A percentile compares a stretch with the other conserved stretches of the same genome.
phyloP scores from a whole-genome alignment of 2,888 invertebrate species.

The Pimpla rufipes region DNA sequence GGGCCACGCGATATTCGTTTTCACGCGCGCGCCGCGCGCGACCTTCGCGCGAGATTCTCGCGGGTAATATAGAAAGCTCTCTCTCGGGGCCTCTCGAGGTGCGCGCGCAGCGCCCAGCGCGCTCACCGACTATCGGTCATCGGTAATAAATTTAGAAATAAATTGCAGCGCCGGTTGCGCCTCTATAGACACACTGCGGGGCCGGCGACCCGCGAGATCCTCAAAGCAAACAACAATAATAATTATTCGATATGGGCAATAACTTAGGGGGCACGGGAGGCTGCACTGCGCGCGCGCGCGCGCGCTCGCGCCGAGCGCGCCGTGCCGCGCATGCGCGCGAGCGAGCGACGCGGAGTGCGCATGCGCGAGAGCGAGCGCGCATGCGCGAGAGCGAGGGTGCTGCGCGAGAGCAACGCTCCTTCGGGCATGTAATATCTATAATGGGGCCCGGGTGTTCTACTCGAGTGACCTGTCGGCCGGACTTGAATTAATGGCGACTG shows the following conservation, averaged over 20 bases:
- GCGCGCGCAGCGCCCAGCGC: conserved; percentile 40
- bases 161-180: conserved; percentile 77
- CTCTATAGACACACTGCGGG: conserved; percentile 48
- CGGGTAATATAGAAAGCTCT: too few relatives aligned
- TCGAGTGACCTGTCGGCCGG: conserved; percentile 84
- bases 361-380: neutral
- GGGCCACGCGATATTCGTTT: conserved; percentile 77
- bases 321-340: neutral
- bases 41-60: neutral
- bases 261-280: conserved; percentile 76
- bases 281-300: conserved; percentile 49
- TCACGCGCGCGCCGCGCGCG: conserved; percentile 48
- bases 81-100: too few relatives aligned
- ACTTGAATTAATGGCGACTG: conserved; percentile 84
- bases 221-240: conserved; percentile 85
- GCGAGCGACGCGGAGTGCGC: neutral
- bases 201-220: conserved; percentile 74
- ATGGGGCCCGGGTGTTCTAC: conserved; percentile 83
- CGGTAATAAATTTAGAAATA: conserved; percentile 85
- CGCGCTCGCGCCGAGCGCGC: neutral
- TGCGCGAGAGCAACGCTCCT: conserved; percentile 65
- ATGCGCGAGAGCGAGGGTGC: conserved; percentile 34
- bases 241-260: conserved; percentile 84
- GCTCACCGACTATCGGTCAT: conserved; percentile 81
- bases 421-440: conserved; percentile 83